Evolutionary conservation across 2,797 vertebrate genomes (phyloP), one percentile per base, ranked within the genome.

Genomic region (Pseudochromis fuscus): DNA sequence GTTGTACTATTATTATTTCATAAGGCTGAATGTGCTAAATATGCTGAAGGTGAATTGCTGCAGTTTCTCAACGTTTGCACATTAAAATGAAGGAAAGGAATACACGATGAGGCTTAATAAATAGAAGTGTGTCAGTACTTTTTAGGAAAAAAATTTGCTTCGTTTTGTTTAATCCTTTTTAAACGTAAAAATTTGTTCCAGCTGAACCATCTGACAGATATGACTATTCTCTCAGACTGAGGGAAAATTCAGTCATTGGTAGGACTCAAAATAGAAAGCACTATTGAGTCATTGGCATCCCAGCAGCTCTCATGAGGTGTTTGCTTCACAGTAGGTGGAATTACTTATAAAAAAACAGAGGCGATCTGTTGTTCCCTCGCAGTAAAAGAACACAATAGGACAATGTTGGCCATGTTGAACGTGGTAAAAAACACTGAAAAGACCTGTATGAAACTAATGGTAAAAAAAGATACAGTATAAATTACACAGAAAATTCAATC

Each of bases 211-310:
- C 64, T 68, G 37, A 68, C 70, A 72, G 53, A 72, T 72, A 37
- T 24, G 50, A 48, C 49, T 72, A 51, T 69, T 65, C 65, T 74
- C 52, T 79, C 42, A 57, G 46, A 74, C 64, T 24, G 40, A 79
- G 65, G 66, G 67, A 79, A 79, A 76, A 79, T 63, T 67, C 72
- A 85, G 75, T 79, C 72, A 83, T 30, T 51, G 76, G 51, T 65
- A 18, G 62, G 63, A 48, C 77, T 91, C 30, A 88, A 92, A 93
- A 93, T 92, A 90, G 88, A 89, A 85, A 89, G 60, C 72, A 40
- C 50, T 49, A 77, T 58, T 90, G 91, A 93, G 85, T 92, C 90
- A 91, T 18, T 69, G 79, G 77, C 79, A 86, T 83, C 81, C 64
- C 70, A 83, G 67, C 81, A 75, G 86, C 79, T 88, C 73, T 88